Conservation (phyloP, 2,888 invertebrate species). For the Exocentrus adspersus region DNA sequence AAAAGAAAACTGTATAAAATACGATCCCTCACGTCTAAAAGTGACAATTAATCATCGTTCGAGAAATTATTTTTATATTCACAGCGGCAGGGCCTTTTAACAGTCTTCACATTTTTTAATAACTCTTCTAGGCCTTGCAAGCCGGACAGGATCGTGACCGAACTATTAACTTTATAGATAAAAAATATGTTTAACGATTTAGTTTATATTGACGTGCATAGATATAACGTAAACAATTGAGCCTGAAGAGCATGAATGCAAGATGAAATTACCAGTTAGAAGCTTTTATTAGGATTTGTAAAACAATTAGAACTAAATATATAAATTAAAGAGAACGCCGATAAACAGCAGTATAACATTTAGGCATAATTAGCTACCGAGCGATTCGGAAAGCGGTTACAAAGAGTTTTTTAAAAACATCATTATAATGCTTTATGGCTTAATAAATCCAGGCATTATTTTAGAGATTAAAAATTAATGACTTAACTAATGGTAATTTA, state of each 20-base stretch:
- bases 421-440: no score
- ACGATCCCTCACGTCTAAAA: conserved; percentile 18
- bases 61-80: background rate
- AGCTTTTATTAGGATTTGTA: no score
- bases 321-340: no score
- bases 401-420: no score
- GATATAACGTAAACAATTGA: background rate
- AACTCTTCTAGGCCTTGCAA: background rate
- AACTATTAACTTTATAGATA: conserved; percentile 7
- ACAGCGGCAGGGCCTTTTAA: background rate
- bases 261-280: no score
- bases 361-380: no score
- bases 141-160: conserved; percentile 9
- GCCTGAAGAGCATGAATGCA: no score
- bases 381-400: no score
- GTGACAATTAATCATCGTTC: conserved; percentile 19
- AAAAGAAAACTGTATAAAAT: background rate
- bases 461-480: no score
- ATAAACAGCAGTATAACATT: no score
- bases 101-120: background rate
- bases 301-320: no score
- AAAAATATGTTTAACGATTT: conserved; percentile 6
- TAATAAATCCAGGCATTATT: no score
- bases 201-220: background rate
- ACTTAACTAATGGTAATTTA: background rate